Base-by-base conservation (phyloP, 2,113 vertebrate species). In the Corvus cornix region DNA sequence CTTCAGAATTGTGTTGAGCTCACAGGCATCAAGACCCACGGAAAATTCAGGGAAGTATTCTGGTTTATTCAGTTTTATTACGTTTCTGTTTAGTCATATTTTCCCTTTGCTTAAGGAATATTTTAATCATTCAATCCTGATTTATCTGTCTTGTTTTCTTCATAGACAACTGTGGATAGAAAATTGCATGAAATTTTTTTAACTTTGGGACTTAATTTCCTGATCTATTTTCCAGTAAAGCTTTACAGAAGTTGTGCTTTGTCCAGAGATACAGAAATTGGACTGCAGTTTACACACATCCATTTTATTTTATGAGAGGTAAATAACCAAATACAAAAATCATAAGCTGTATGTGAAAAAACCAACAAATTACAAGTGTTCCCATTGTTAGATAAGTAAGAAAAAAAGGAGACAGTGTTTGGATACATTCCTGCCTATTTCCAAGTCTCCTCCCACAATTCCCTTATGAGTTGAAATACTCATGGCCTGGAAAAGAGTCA, bases 401-500 rank as follows among this genome's bases (percentile, higher is more conserved):
- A 51, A 56, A 92, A 89, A 52, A 27, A 68, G 7, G 11, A 66
- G n/a, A 72, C 11, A 15, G 28, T 69, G 21, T 68, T 85, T 84
- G 41, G 58, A 91, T 63, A 87, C 21, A 35, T 59, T 83, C 37
- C 33, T 69, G 10, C 7, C 6, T 46, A 83, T 66, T 81, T 74
- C 82, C 78, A 48, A 76, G 39, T 67, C 23, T 81, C 21, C 37
- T 55, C 27, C 55, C 53, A 60, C 18, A 52, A 19, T 21, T 80
- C 46, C 72, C 31, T 55, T 76, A 60, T 10, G 51, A 70, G 28
- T 2, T 56, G 35, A 85, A 76, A 87, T 88, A 63, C 33, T 67
- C 10, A 11, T 46, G 56, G 18, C 52, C 44, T 80, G 22, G 60
- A 88, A 69, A n/a, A 48, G 21, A 75, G 64, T 97, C 70, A 99